Conservation (phyloP, 2,113 vertebrate species). For the Rutilus rutilus region DNA sequence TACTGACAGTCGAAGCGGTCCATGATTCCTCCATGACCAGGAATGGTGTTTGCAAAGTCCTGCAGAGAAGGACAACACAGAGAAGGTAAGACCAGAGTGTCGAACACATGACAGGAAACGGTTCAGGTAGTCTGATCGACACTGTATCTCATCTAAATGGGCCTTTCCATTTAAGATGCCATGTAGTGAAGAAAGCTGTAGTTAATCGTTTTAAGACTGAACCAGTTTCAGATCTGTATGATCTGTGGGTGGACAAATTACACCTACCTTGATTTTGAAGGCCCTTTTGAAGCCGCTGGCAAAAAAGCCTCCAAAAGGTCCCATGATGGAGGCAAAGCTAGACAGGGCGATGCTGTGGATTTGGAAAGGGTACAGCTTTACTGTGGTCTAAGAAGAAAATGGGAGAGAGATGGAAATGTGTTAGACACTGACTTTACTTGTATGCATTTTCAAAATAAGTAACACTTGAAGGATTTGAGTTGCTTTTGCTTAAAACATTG, state of each 20-base stretch:
- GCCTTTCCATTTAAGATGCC: neutral
- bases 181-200: neutral
- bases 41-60: slow-evolving; percentile 99
- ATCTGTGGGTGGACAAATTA: neutral
- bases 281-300: slow-evolving; percentile 98
- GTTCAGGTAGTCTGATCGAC: neutral
- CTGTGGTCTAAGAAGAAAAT: slow-evolving; percentile 79
- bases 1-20: slow-evolving; percentile 99
- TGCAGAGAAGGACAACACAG: slow-evolving; percentile 57
- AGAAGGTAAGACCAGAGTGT: neutral
- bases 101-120: neutral
- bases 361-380: slow-evolving; percentile 95
- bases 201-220: neutral
- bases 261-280: slow-evolving; percentile 96
- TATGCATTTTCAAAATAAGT: neutral
- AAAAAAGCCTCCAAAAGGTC: slow-evolving; percentile 97
- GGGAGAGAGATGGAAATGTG: neutral
- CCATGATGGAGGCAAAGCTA: slow-evolving; percentile 92
- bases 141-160: neutral
- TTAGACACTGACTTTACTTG: neutral
- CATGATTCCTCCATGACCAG: slow-evolving; percentile 97
- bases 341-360: slow-evolving; percentile 98
- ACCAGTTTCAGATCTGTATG: neutral
- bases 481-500: neutral
- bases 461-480: neutral